Conservation (phyloP, 1,140 invertebrate genomes). For the Trissolcus basalis region DNA sequence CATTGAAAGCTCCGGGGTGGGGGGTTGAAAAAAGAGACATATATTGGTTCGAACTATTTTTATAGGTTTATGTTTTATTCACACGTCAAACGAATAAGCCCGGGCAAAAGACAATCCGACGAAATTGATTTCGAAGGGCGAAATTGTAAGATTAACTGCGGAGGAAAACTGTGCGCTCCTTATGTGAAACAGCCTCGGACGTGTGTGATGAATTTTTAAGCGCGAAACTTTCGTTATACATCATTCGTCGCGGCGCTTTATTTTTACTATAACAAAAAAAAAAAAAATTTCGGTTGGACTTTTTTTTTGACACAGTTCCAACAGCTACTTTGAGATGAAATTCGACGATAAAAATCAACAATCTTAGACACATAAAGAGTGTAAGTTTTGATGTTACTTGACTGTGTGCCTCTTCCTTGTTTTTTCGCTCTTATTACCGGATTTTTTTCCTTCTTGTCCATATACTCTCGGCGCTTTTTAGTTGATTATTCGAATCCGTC, state of each 20-base stretch:
- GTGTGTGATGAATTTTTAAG: background rate
- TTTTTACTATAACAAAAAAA: constrained; percentile 7
- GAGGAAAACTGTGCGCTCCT: too few species aligned
- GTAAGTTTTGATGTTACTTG: background rate
- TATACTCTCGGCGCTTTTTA: constrained; percentile 4
- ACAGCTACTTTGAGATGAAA: constrained; percentile 5
- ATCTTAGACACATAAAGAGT: constrained; percentile 6
- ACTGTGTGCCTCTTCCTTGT: too few species aligned
- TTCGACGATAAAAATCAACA: constrained; percentile 3
- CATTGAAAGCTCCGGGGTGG: background rate
- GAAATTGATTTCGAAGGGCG: too few species aligned
- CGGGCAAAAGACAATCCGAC: too few species aligned
- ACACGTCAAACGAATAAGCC: too few species aligned
- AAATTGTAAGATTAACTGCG: too few species aligned
- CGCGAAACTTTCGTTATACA: background rate
- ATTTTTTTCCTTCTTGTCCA: too few species aligned
- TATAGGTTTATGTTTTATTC: background rate
- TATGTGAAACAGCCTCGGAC: background rate
- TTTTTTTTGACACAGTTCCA: constrained; percentile 1
- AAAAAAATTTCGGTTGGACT: background rate
- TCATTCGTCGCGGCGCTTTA: background rate
- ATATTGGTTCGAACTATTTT: background rate
- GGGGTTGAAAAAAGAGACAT: background rate
- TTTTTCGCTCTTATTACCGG: too few species aligned
- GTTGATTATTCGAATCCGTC: constrained; percentile 13